Conservation (phyloP, 2,797 vertebrate genomes). For the Leptoclinus maculatus region DNA sequence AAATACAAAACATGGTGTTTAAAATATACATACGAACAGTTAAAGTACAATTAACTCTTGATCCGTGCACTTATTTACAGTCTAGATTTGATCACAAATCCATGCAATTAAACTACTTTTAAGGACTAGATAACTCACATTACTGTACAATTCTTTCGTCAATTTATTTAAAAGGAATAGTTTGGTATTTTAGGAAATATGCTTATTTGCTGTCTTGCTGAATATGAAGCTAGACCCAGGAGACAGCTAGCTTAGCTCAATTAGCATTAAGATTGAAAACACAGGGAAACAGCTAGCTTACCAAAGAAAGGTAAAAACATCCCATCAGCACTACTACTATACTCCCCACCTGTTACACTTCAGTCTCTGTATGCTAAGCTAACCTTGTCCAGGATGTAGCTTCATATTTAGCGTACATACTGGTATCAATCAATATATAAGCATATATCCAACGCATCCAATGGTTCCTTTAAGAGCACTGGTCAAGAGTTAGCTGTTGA, state of each 20-base stretch:
- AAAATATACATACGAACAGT: slow-evolving; percentile 23
- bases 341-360: not conserved
- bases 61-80: slow-evolving; percentile 3
- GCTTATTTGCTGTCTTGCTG: not conserved
- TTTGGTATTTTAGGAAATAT: not conserved
- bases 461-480: slow-evolving; percentile 9
- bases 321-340: not conserved
- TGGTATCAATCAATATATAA: not conserved
- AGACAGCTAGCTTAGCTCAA: not conserved
- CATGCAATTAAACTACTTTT: not conserved
- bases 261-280: not conserved
- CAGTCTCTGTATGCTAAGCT: not conserved
- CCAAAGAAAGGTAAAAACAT: not conserved
- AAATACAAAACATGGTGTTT: not conserved
- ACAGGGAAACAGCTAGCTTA: not conserved
- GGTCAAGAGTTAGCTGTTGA: slow-evolving; percentile 43
- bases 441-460: slow-evolving; percentile 13
- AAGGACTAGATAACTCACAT: not conserved
- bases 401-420: not conserved
- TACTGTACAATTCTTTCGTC: not conserved
- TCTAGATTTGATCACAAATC: not conserved
- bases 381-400: not conserved
- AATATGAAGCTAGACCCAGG: not conserved
- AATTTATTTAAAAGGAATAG: not conserved
- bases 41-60: slow-evolving; percentile 46